These are phyloP conservation scores for Thaumatotibia leucotreta DNA, from an alignment of 1,140 invertebrate species.

Conservation along the genomic window DNA sequence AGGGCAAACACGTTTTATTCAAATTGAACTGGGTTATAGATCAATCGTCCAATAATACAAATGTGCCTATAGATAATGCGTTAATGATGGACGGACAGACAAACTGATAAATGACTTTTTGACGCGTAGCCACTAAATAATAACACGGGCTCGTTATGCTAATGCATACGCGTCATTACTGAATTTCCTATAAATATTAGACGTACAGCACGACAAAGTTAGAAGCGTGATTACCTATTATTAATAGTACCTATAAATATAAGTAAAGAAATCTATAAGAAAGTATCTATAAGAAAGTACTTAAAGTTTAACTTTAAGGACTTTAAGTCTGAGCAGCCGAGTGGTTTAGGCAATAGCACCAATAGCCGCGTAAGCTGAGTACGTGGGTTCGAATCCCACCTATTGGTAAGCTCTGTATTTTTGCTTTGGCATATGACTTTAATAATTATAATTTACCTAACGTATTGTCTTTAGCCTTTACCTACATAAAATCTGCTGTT, in stretches of 20 bases:
- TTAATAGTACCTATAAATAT: background rate
- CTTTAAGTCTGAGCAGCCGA: too few relatives aligned
- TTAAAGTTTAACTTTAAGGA: too few relatives aligned
- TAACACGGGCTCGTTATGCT: slow-evolving; percentile 1
- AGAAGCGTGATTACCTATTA: background rate
- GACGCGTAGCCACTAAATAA: background rate
- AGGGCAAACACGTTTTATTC: background rate
- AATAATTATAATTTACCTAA: too few relatives aligned
- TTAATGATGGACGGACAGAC: slow-evolving; percentile 12
- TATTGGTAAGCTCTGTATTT: too few relatives aligned
- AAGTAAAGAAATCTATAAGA: too few relatives aligned
- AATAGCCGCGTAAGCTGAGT: too few relatives aligned
- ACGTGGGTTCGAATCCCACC: too few relatives aligned
- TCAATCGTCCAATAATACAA: background rate
- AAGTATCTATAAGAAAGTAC: too few relatives aligned
- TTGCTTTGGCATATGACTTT: too few relatives aligned
- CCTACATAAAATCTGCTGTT: too few relatives aligned
- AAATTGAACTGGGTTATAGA: slow-evolving; percentile 1
- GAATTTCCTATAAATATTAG: background rate
- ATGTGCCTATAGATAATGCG: background rate
- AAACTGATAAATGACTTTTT: slow-evolving; percentile 6
- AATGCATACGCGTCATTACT: background rate
- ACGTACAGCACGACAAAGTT: background rate
- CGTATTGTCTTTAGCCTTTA: too few relatives aligned
- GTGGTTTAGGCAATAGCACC: too few relatives aligned